Conservation (phyloP, 64 coral and sea anemone species). For the Montipora sp. region DNA sequence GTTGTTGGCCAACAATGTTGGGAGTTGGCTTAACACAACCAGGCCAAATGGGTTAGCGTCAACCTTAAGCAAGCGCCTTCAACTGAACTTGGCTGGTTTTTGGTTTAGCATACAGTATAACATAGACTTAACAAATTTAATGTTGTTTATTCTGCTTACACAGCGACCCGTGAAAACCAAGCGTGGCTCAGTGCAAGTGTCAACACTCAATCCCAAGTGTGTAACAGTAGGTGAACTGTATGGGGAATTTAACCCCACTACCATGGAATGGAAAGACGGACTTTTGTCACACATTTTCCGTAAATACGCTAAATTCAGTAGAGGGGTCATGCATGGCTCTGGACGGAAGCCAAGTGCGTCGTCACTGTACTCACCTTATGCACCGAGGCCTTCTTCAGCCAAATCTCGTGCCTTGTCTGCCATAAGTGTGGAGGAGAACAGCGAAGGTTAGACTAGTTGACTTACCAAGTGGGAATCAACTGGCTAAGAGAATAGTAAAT, state of each 20-base stretch:
- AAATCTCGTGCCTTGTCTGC: conserved; percentile 44
- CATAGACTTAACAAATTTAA: background rate
- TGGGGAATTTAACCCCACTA: conserved; percentile 91
- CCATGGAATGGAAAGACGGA: conserved; percentile 95
- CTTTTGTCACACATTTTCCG: conserved; percentile 77
- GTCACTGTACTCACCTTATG: background rate
- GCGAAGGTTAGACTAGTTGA: conserved; percentile 37
- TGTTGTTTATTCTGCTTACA: background rate
- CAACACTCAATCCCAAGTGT: conserved; percentile 90
- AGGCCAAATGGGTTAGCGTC: too few species aligned
- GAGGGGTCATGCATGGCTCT: conserved; percentile 1
- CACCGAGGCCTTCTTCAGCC: conserved; percentile 10
- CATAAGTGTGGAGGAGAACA: conserved; percentile 41
- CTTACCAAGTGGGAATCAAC: background rate
- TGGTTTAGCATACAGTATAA: too few species aligned
- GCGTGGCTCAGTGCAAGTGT: conserved; percentile 70
- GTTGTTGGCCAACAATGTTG: too few species aligned
- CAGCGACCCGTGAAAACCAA: conserved; percentile 39
- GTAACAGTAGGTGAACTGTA: conserved; percentile 90
- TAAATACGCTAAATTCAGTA: conserved; percentile 70
- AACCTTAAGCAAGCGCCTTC: too few species aligned
- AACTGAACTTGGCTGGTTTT: too few species aligned
- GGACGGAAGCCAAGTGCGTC: conserved; percentile 34
- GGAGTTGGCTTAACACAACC: too few species aligned
- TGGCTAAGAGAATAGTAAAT: too few species aligned